Evolutionary conservation across 2,113 vertebrate species (phyloP).

Genomic region (Otus sunia): DNA sequence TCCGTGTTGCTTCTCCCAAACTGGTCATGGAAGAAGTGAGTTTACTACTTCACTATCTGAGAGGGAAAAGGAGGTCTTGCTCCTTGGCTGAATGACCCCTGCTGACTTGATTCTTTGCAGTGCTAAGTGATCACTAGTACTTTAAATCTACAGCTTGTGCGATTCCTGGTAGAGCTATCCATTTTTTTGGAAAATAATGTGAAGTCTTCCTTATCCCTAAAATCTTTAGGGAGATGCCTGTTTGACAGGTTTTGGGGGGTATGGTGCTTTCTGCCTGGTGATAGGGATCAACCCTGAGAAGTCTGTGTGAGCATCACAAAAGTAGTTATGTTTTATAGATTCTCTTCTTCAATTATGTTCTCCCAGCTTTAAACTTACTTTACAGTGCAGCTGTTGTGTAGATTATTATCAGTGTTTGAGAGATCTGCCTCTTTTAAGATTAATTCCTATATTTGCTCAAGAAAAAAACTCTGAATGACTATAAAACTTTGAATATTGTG

Average conservation of each 20-base stretch:
- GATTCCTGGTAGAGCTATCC: neutral
- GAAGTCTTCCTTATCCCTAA: neutral
- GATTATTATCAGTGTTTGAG: neutral
- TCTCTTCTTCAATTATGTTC: neutral
- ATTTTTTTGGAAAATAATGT: neutral
- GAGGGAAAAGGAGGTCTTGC: neutral
- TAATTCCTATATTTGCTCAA: neutral
- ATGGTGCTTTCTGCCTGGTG: neutral
- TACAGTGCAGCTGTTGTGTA: neutral
- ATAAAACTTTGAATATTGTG: neutral
- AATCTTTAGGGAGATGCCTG: neutral
- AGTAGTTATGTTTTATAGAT: neutral
- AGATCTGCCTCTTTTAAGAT: neutral
- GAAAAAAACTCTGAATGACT: neutral
- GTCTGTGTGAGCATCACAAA: neutral
- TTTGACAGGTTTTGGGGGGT: neutral
- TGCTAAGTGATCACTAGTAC: neutral
- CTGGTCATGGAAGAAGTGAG: conserved; percentile 98
- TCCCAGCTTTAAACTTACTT: neutral
- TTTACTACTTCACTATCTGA: neutral
- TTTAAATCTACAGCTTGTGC: neutral
- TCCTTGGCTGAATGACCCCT: neutral
- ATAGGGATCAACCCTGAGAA: neutral
- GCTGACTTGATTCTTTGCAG: neutral
- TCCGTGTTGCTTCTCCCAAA: conserved; percentile 96